These are phyloP conservation scores for Xyliphius kryptos DNA, from an alignment of 2,113 vertebrate species.

Conservation along the genomic window DNA sequence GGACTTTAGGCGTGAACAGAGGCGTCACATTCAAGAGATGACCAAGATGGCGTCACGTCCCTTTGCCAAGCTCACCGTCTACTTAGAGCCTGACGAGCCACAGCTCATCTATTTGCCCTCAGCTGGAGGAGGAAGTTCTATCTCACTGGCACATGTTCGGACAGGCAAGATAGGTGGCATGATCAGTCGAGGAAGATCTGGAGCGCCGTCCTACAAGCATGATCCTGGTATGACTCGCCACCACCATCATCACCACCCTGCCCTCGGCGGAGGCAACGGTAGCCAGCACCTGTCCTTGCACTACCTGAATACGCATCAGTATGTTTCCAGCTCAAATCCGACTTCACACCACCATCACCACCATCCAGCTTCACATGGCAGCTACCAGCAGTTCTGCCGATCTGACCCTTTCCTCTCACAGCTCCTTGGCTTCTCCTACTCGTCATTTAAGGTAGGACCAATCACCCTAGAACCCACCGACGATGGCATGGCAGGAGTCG, in stretches of 20 bases:
- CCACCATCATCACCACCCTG: constrained; percentile 66
- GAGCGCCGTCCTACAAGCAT: constrained; percentile 63
- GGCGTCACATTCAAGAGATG: constrained; percentile 70
- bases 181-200: constrained; percentile 52
- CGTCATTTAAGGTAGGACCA: constrained; percentile 78
- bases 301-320: constrained; percentile 71
- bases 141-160: no score
- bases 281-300: constrained; percentile 70
- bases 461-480: constrained; percentile 88
- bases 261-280: constrained; percentile 57
- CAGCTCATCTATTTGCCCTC: no score
- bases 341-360: constrained; percentile 62
- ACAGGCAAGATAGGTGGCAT: no score
- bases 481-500: constrained; percentile 86
- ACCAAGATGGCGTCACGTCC: constrained; percentile 34
- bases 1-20: constrained; percentile 80
- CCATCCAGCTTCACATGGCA: constrained; percentile 66
- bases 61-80: constrained; percentile 73
- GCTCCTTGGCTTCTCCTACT: constrained; percentile 73
- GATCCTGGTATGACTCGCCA: constrained; percentile 59
- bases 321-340: constrained; percentile 58
- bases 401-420: constrained; percentile 73
- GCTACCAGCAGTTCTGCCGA: constrained; percentile 75
- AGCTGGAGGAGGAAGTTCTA: no score
- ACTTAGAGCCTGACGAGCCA: no score